Evolutionary conservation across 2,797 vertebrate genomes (phyloP), one percentile per base, ranked within the genome.

Genomic region (Podarcis siculus): DNA sequence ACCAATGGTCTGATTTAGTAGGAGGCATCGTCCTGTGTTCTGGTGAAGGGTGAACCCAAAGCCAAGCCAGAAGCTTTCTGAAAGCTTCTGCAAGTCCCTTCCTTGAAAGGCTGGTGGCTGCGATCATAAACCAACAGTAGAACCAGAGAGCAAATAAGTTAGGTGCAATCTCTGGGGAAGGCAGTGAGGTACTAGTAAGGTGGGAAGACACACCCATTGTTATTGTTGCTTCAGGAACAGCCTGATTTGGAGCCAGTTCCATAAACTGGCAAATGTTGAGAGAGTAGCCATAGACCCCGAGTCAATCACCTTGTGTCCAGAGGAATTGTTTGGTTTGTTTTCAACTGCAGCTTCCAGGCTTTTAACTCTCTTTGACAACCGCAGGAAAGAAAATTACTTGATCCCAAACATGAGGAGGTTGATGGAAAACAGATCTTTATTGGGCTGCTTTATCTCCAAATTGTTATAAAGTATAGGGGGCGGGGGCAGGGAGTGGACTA

Each of bases 91-190:
- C 55, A 25, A 76, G 17, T 82, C 71, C 23, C 27, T 45, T 71
- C 72, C 64, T 87, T 73, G 2, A 35, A 82, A 64, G 30, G 35
- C 55, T 17, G 66, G 0, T 76, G 91, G 69, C 89, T 94, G 89
- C 78, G 73, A 86, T 69, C 78, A 2, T 92, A 95, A 96, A 94
- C 95, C 86, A 83, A 76, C 73, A 39, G 6, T 55, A 42, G 58
- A 61, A 76, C 69, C 35, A 86, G 72, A 58, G 66, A 87, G 66
- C 88, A 58, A 91, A 91, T 84, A 94, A 49, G 81, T 90, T 91
- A 86, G 85, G 89, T 78, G 69, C 82, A 61, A 13, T 75, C 89
- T 88, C 66, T 72, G 87, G 88, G 92, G 71, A 69, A 71, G 83
- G 64, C 71, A 86, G 58, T 9, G 75, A 79, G 37, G 13, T 39